Base-by-base conservation (phyloP, 2,888 invertebrate species). In the Mellilla xanthometata region DNA sequence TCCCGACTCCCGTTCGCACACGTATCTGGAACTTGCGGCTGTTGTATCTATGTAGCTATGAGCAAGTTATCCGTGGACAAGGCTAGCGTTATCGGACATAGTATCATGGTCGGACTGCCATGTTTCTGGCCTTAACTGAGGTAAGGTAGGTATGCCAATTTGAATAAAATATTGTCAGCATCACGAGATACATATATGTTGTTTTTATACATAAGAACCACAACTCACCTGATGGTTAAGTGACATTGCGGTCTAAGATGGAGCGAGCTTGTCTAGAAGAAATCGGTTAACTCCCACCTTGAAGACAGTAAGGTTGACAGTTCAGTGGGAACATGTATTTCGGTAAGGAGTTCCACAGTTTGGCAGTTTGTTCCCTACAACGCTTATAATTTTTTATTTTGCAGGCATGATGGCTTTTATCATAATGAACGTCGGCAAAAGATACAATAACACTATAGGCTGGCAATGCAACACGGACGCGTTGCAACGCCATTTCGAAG, bases 51-150 rank as follows among this genome's bases (percentile, higher is more conserved):
- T 91, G 28, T 87, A 96, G 23, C n/a, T n/a, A 80, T 95, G 53
- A 88, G 92, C 55, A 91, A 93, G 52, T 75, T 93, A 33, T 97
- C 12, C 76, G 38, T 58, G 7, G 31, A 8, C 2, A 44, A 42
- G 10, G 50, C 52, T 7, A 46, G 47, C 43, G 2, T 58, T 4
- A 49, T 99, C 64, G 98, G 98, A 0, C 98, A 99, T 76, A 97
- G 97, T 58, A 97, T 99, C 98, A 98, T 12, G 99, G 98, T 8
- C 93, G 97, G 51, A 92, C 96, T 4, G 94, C 94, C 62, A 98
- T 98, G 97, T 91, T 93, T 24, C 28, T 58, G 24, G 53, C 53
- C 8, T 52, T 58, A 35, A 44, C 52, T 10, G 49, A 58, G 52
- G 58, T 58, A 48, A 38, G n/a, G 7, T 24, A 24, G 15, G 15